These are phyloP conservation scores for Phaonia tiefii DNA, from an alignment of 2,888 invertebrate genomes.

Conservation along the genomic window DNA sequence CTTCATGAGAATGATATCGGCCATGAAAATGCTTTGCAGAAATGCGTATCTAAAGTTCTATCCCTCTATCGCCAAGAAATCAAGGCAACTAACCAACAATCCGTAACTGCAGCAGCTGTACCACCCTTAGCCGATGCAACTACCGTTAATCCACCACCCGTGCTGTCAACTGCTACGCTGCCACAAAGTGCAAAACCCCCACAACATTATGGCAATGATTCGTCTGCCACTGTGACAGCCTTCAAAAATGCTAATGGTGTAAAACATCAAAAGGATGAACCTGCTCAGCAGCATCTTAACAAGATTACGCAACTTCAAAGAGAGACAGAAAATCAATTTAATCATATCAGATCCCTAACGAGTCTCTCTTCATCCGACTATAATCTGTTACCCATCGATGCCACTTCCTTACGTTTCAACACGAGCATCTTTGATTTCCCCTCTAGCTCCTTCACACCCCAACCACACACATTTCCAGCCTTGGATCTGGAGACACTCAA, in stretches of 20 bases:
- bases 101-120: slow-evolving; percentile 60
- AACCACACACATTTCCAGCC: slow-evolving; percentile 62
- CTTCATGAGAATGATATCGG: slow-evolving; percentile 30
- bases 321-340: slow-evolving; percentile 29
- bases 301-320: slow-evolving; percentile 25
- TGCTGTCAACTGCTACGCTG: slow-evolving; percentile 25
- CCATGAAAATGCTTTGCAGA: slow-evolving; percentile 53
- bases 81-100: slow-evolving; percentile 41
- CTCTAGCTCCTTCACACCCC: slow-evolving; percentile 1
- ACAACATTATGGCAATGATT: background rate
- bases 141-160: background rate
- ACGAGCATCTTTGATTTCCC: slow-evolving; percentile 19
- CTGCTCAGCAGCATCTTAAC: slow-evolving; percentile 13
- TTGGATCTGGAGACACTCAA: slow-evolving; percentile 68
- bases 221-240: no score
- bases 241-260: background rate
- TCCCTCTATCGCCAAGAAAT: slow-evolving; percentile 60
- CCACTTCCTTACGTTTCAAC: slow-evolving; percentile 24
- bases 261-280: slow-evolving; percentile 17
- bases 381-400: slow-evolving; percentile 13
- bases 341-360: slow-evolving; percentile 20
- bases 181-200: background rate
- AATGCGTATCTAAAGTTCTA: slow-evolving; percentile 60
- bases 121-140: background rate
- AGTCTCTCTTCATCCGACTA: slow-evolving; percentile 18